phyloP scores from a whole-genome alignment of 2,797 vertebrate species.

The Esox masquinongy region DNA sequence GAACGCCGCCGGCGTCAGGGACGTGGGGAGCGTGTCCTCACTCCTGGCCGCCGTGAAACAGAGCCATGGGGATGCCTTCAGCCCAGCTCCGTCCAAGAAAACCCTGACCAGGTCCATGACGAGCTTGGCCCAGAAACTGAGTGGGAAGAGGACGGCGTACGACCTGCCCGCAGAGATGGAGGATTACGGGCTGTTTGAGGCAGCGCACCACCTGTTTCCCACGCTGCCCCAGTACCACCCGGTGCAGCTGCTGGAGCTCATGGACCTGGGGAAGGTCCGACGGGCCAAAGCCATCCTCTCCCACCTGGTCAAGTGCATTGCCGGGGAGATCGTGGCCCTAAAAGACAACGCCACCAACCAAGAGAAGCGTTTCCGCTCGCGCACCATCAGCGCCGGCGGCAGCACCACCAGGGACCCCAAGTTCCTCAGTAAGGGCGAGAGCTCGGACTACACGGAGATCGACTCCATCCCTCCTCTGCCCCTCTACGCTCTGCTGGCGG shows the following conservation, averaged over 20 bases:
- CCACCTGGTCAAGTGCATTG: slow-evolving; percentile 96
- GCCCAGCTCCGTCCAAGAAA: slow-evolving; percentile 78
- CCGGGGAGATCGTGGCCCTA: slow-evolving; percentile 90
- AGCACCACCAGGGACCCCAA: slow-evolving; percentile 89
- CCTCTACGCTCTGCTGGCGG: slow-evolving; percentile 91
- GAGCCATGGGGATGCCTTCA: slow-evolving; percentile 77
- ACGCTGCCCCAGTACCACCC: slow-evolving; percentile 97
- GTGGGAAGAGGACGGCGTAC: slow-evolving; percentile 86
- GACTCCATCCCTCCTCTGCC: slow-evolving; percentile 94
- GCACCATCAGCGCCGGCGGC: slow-evolving; percentile 93
- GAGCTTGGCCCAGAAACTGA: slow-evolving; percentile 95
- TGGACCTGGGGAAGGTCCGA: slow-evolving; percentile 93
- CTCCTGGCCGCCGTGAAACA: slow-evolving; percentile 83
- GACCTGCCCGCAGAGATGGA: slow-evolving; percentile 90
- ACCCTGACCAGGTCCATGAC: slow-evolving; percentile 90
- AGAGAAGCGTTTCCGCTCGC: slow-evolving; percentile 85
- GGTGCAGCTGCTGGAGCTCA: slow-evolving; percentile 92
- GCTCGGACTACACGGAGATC: slow-evolving; percentile 91
- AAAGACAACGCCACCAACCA: slow-evolving; percentile 78
- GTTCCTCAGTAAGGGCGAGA: slow-evolving; percentile 85
- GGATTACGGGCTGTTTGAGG: slow-evolving; percentile 96
- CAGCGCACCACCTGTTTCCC: slow-evolving; percentile 90
- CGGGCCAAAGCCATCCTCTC: slow-evolving; percentile 96
- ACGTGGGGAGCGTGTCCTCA: slow-evolving; percentile 82
- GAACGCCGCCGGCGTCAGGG: slow-evolving; percentile 68